Evolutionary conservation across 1,140 invertebrate species (phyloP).

Genomic region (Nasonia longicornis): DNA sequence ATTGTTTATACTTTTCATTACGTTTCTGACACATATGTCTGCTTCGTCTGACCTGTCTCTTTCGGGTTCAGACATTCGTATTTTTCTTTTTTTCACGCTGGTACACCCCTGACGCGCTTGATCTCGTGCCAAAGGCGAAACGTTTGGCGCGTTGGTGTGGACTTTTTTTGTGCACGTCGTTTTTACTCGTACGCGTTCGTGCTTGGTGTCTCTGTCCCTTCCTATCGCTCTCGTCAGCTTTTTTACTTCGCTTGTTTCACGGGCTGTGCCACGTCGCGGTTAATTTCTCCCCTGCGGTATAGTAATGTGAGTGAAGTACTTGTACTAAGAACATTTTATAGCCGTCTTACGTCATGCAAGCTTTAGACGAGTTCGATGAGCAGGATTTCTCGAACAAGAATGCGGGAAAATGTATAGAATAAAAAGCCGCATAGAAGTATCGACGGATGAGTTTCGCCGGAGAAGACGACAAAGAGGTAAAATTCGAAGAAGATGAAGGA

Average conservation of each 20-base stretch:
- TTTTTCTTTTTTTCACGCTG: constrained; percentile 24
- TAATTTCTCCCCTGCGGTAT: too few relatives aligned
- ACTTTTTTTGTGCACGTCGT: not conserved
- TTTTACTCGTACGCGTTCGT: constrained; percentile 22
- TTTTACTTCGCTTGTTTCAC: not conserved
- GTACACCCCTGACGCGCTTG: constrained; percentile 45
- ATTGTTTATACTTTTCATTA: constrained; percentile 40
- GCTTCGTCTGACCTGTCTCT: not conserved
- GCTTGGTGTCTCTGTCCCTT: not conserved
- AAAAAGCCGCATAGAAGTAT: not conserved
- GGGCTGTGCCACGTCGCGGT: not conserved
- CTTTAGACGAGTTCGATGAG: not conserved
- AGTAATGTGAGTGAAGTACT: too few relatives aligned
- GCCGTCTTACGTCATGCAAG: not conserved
- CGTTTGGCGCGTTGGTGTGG: not conserved
- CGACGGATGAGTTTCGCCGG: not conserved
- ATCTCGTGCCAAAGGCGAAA: constrained; percentile 52
- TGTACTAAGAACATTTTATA: not conserved
- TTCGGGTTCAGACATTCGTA: not conserved
- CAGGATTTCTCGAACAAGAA: not conserved
- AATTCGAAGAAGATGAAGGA: constrained; percentile 6
- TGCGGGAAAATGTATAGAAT: not conserved
- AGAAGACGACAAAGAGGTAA: not conserved
- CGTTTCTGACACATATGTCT: not conserved
- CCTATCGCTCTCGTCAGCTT: not conserved